Evolutionary conservation across 2,797 vertebrate genomes (phyloP).

Genomic region (Spinibarbus caldwelli): DNA sequence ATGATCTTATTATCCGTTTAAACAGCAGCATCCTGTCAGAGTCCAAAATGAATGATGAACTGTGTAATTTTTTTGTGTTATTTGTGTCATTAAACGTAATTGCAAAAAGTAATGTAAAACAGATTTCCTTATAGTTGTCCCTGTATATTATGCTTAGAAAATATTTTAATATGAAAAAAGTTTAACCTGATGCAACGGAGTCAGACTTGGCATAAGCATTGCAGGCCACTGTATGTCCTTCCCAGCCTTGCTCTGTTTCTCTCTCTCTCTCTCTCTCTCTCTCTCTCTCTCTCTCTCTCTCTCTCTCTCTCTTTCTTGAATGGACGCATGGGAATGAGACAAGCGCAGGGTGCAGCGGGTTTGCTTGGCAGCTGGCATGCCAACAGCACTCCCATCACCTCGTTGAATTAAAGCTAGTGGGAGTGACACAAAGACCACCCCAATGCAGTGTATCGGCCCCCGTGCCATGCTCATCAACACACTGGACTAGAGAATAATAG

Average conservation of each 20-base stretch:
- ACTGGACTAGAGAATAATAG: background rate
- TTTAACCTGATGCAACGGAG: too few species aligned
- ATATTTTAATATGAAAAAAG: background rate
- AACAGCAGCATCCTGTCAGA: background rate
- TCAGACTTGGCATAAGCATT: background rate
- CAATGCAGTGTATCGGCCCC: conserved; percentile 40
- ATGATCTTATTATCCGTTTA: background rate
- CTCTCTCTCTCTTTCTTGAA: conserved; percentile 25
- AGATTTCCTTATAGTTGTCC: background rate
- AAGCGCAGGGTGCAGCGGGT: conserved; percentile 37
- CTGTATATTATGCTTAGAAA: background rate
- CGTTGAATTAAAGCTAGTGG: conserved; percentile 52
- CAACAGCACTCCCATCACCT: conserved; percentile 49
- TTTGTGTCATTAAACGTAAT: background rate
- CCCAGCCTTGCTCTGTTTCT: conserved; percentile 8
- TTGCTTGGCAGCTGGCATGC: conserved; percentile 50
- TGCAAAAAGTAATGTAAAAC: background rate
- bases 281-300: background rate
- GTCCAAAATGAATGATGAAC: background rate
- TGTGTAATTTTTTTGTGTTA: background rate
- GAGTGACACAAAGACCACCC: conserved; percentile 53
- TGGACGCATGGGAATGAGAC: conserved; percentile 21
- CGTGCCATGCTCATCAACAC: conserved; percentile 45
- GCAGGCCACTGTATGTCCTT: background rate
- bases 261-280: conserved; percentile 26